Evolutionary conservation across 2,113 vertebrate genomes (phyloP), one percentile per base, ranked within the genome.

Genomic region (Ceyx margarethae): DNA sequence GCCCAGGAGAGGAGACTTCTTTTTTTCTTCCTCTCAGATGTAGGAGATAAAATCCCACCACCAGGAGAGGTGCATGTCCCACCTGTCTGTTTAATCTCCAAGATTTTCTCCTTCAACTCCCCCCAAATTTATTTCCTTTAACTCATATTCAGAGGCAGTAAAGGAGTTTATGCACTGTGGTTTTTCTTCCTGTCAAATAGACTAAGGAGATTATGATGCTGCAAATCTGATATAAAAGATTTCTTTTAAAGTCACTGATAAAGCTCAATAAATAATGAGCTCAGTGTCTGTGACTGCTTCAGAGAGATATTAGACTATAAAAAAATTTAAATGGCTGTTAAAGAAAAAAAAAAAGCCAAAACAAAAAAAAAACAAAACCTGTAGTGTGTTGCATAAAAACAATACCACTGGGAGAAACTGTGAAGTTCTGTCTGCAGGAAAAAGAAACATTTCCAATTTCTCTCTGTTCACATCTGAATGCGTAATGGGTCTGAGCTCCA

Each of bases 201-300:
- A 23, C 57, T 54, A 31, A 88, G 86, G 74, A 90, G 75, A 67
- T 88, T 67, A 68, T 69, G 45, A 7, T 2, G 0, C 88, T 81
- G 85, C 81, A 91, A 81, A 88, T 73, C 90, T 68, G 33, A 89
- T 78, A 42, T 58, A 20, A 66, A 79, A 95, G 83, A 86, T 93
- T 93, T 84, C 93, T 89, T 81, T 83, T 69, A 51, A 87, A 90
- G 91, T 57, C 64, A 26, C 37, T 28, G 83, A 78, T 66, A 18
- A 73, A 93, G 61, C 80, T 95, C 57, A 35, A 79, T 74, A 76
- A 79, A 80, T 67, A 35, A 77, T 9, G 51, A 90, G 69, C n/a
- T 77, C 58, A 7, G 71, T 54, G 78, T 43, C 73, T 26, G 25
- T 26, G 46, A 28, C 66, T 35, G 87, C 86, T 84, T 65, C 78